phyloP scores from a whole-genome alignment of 2,113 vertebrate species.

The Gopherus flavomarginatus region DNA sequence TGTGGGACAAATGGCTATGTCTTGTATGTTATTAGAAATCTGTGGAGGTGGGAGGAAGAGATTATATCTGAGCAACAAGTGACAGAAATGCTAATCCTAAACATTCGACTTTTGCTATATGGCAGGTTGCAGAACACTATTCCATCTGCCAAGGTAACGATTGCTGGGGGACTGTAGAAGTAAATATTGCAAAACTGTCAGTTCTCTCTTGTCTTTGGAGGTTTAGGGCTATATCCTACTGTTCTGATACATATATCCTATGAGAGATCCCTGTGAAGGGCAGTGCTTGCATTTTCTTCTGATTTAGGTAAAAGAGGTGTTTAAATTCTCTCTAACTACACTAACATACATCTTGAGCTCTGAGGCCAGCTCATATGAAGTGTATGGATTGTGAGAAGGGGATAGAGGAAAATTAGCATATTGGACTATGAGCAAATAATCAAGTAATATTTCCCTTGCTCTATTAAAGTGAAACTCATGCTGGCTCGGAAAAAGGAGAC shows the following conservation, averaged over 20 bases:
- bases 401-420: conserved; percentile 33
- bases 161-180: not conserved
- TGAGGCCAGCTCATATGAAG: conserved; percentile 55
- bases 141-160: not conserved
- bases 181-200: conserved; percentile 18
- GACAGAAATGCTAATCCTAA: not conserved
- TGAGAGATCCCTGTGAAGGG: not conserved
- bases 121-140: not conserved
- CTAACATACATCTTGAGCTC: conserved; percentile 49
- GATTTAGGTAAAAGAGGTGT: conserved; percentile 43
- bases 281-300: conserved; percentile 33
- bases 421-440: conserved; percentile 29
- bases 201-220: not conserved
- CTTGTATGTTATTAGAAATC: not conserved
- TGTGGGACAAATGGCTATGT: not conserved
- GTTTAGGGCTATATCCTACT: not conserved
- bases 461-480: conserved; percentile 67
- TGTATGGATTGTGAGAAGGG: conserved; percentile 22
- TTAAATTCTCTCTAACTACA: not conserved
- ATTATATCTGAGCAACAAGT: not conserved
- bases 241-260: conserved; percentile 1
- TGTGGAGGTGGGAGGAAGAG: not conserved
- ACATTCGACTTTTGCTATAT: not conserved
- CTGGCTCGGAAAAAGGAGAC: conserved; percentile 53
- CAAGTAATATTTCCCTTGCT: conserved; percentile 19